Base-by-base conservation (phyloP, 2,797 vertebrate species). In the Sarcophilus harrisii region DNA sequence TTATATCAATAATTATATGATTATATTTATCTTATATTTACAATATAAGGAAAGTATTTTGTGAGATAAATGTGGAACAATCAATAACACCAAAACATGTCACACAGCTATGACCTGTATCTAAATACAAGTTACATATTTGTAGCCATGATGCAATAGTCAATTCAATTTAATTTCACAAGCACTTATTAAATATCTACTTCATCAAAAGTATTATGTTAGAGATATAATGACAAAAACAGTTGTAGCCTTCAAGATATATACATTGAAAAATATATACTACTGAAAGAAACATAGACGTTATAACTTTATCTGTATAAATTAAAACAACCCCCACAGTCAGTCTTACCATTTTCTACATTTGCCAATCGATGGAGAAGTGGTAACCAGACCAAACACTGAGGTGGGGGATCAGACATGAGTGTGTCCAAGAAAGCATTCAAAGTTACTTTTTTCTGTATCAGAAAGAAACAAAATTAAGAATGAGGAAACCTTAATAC, bases 381-480 rank as follows among this genome's bases (percentile, higher is more conserved):
- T 30, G 99, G 99, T 95, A 99, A 98, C 99, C 99, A 99, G 98
- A 99, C 99, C 98, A 99, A 99, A 99, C 99, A 99, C 98, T 99
- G 99, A n/a, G 99, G 99, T 16, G 99, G 99, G 94, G 99, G 99
- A 98, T 99, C 99, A 95, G 99, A 99, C 99, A 99, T 99, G 97
- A 99, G 98, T 0, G 99, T 99, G 98, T 99, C 99, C 98, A 99
- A 99, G 98, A 99, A 99, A 97, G 99, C 99, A 98, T 99, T 99
- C 98, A 99, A 99, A 55, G 99, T 99, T 98, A 99, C 99, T 98
- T 99, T 99, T 98, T 99, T 99, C 99, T 99, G 99, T 97, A 93
- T 96, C 95, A 97, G 97, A 96, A 92, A 97, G 52, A 98, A 98
- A 95, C 55, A 96, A 97, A 98, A 93, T 94, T 6, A 90, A 38